Conservation (phyloP, 92 coral and sea anemone genomes). For the Heliopora coerulea region DNA sequence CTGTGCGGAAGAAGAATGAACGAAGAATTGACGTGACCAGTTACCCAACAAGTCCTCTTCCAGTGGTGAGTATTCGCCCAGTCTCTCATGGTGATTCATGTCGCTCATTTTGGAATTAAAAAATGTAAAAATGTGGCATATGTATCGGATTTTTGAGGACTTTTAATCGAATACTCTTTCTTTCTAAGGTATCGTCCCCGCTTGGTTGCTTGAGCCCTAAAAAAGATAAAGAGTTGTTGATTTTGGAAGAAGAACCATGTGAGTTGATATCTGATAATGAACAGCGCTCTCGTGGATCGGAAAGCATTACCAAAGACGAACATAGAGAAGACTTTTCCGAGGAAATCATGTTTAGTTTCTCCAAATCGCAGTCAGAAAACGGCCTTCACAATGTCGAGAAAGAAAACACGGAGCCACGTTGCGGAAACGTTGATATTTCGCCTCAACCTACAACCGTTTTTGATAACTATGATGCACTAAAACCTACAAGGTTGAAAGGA, state of each 20-base stretch:
- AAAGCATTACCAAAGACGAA: not conserved
- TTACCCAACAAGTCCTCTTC: not conserved
- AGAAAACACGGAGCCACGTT: not conserved
- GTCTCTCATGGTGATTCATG: too few species aligned
- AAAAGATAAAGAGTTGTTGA: not conserved
- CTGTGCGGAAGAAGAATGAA: conserved; percentile 21
- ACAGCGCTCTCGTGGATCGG: not conserved
- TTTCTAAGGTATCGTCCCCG: not conserved
- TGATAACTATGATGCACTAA: not conserved
- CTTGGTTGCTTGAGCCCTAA: conserved; percentile 14
- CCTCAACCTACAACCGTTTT: not conserved
- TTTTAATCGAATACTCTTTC: too few species aligned
- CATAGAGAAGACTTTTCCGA: not conserved
- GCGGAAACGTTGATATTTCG: not conserved
- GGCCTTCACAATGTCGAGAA: not conserved
- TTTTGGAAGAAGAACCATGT: not conserved
- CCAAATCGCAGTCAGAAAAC: not conserved
- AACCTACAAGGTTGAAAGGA: not conserved
- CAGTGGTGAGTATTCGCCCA: not conserved
- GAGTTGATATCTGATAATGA: not conserved
- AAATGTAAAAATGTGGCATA: too few species aligned
- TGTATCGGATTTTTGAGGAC: too few species aligned
- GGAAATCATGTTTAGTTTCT: not conserved
- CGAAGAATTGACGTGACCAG: conserved; percentile 5
- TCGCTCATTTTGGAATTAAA: too few species aligned